phyloP scores from a whole-genome alignment of 2,888 invertebrate genomes.

The Antheraea assamensis region DNA sequence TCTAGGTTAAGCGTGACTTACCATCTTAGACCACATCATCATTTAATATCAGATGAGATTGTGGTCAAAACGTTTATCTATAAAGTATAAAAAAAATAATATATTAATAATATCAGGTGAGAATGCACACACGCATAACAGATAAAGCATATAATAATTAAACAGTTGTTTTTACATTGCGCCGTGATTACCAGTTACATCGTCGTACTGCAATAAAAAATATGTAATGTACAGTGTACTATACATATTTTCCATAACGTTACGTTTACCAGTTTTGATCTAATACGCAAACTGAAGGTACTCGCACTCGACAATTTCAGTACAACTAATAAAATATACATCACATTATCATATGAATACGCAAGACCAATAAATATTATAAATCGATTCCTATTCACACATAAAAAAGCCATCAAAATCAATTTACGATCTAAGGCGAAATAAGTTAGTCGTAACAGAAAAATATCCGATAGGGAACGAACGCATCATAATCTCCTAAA shows the following conservation, averaged over 20 bases:
- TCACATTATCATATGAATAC: slow-evolving; percentile 76
- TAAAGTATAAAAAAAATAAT: too few species aligned
- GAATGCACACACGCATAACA: too few species aligned
- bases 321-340: slow-evolving; percentile 39
- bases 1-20: too few species aligned
- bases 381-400: slow-evolving; percentile 67
- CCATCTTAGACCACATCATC: too few species aligned
- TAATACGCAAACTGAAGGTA: background rate
- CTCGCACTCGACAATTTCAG: slow-evolving; percentile 6
- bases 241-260: background rate
- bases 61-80: too few species aligned
- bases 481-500: slow-evolving; percentile 70
- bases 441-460: slow-evolving; percentile 58
- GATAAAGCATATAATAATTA: too few species aligned
- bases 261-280: background rate
- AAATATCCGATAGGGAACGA: slow-evolving; percentile 51
- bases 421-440: slow-evolving; percentile 67
- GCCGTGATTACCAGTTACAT: too few species aligned
- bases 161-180: too few species aligned
- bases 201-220: too few species aligned
- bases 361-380: slow-evolving; percentile 62
- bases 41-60: too few species aligned
- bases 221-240: background rate
- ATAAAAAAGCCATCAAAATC: slow-evolving; percentile 76
- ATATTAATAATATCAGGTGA: too few species aligned